These are phyloP conservation scores for Bombycilla garrulus DNA, from an alignment of 2,113 vertebrate species.

Conservation along the genomic window DNA sequence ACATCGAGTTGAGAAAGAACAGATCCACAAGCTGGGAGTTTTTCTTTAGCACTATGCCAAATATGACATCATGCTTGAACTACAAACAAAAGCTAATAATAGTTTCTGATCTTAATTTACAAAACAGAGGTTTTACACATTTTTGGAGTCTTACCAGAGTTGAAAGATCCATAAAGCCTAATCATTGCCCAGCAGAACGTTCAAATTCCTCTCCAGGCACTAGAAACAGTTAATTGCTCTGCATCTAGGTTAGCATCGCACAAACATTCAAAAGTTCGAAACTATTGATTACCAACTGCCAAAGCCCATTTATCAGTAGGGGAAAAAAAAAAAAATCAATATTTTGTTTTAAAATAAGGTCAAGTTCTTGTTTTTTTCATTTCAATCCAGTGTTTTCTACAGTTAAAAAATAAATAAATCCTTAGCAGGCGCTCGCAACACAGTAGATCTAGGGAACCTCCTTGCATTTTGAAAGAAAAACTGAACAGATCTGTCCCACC, in stretches of 20 bases:
- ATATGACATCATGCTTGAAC: constrained; percentile 71
- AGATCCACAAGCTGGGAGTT: constrained; percentile 53
- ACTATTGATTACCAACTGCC: constrained; percentile 22
- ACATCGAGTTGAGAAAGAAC: constrained; percentile 16
- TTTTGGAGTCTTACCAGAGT: constrained; percentile 59
- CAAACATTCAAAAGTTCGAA: not conserved
- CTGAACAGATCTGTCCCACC: not conserved
- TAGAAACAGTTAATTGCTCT: constrained; percentile 1
- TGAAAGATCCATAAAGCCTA: constrained; percentile 33
- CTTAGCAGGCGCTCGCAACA: not conserved
- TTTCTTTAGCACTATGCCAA: constrained; percentile 60
- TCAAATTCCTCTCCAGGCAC: not conserved
- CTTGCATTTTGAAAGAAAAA: not conserved
- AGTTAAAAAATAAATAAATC: not conserved
- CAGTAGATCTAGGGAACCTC: not conserved
- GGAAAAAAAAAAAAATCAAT: not conserved
- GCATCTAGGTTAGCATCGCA: not conserved
- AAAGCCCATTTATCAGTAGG: not conserved
- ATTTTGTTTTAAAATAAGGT: not conserved
- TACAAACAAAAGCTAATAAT: constrained; percentile 77
- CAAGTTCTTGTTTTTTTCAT: not conserved
- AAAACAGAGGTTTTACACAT: constrained; percentile 66
- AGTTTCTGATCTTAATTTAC: constrained; percentile 71
- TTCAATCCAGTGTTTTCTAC: not conserved
- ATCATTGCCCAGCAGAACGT: constrained; percentile 30